Evolutionary conservation across 2,888 invertebrate species (phyloP), one percentile per base, ranked within the genome.

Genomic region (Acholoe squamosa): DNA sequence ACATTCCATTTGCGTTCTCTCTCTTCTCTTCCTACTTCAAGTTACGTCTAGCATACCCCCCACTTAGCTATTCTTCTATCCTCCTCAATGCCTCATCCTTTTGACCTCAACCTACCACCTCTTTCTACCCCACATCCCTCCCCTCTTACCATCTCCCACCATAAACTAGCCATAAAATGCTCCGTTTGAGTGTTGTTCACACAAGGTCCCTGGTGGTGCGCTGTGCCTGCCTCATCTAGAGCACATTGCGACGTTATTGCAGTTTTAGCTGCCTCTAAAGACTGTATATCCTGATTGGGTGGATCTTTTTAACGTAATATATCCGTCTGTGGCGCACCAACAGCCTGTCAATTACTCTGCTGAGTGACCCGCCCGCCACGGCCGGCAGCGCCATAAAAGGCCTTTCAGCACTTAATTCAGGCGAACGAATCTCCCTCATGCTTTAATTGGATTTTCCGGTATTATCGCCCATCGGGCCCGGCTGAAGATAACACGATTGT

Each of bases 401-500:
- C 34, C 80, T 80, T 80, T 80, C 80, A 80, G 80, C 80, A 43
- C 80, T 34, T 80, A 80, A 80, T 80, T 80, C 80, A 19, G 80
- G 34, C 33, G 80, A 80, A 43, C 43, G 80, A 80, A 33, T 80
- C 80, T 43, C 34, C 34, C 80, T 33, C 80, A 33, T 5, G 80
- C 33, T 80, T 80, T 80, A 80, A 80, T 80, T 80, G 80, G 80
- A 80, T 80, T 80, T 43, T 33, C 80, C 33, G 80, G 80, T 43
- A 80, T 80, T 80, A 80, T 80, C 80, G 80, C 80, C 43, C 80
- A 16, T 19, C 33, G n/a, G 43, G 34, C n/a, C 80, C 43, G 34
- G 80, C 80, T 43, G 80, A 33, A 43, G 80, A 80, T 80, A 80
- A 80, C 80, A 80, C 80, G 80, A 80, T 80, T 80, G 80, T 80